Percentiles rank a stretch among this genome's conserved stretches.
These are phyloP conservation scores for Gouania willdenowi DNA, from an alignment of 2,797 vertebrate species.

Conservation along the genomic window DNA sequence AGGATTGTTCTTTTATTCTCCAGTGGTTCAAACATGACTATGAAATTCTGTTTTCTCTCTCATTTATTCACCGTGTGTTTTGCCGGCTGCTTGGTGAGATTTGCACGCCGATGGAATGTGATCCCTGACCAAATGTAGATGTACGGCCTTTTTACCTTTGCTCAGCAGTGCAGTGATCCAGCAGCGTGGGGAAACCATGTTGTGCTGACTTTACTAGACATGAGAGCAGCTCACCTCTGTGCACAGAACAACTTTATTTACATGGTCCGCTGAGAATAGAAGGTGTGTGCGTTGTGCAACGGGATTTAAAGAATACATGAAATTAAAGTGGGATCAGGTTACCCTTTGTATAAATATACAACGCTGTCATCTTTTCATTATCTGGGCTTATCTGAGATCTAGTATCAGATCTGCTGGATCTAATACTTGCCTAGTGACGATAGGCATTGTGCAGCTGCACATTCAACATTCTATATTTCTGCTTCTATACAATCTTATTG, in stretches of 20 bases:
- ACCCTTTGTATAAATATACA: too few species aligned
- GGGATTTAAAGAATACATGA: too few species aligned
- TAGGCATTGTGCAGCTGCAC: too few species aligned
- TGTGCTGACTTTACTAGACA: conserved; percentile 72
- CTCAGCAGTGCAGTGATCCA: conserved; percentile 63
- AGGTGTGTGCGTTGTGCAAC: too few species aligned
- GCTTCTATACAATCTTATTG: too few species aligned
- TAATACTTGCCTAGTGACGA: too few species aligned
- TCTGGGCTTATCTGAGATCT: too few species aligned
- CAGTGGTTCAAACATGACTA: conserved; percentile 36
- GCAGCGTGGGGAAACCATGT: conserved; percentile 55
- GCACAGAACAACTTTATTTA: conserved; percentile 35
- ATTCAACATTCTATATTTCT: too few species aligned
- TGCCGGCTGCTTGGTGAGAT: conserved; percentile 46
- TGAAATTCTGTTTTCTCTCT: conserved; percentile 51
- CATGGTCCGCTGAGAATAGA: conserved; percentile 14
- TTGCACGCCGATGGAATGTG: conserved; percentile 68
- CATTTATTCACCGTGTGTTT: conserved; percentile 43
- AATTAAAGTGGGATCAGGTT: too few species aligned
- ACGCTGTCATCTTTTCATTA: too few species aligned
- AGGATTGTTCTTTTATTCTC: conserved; percentile 25
- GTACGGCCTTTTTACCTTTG: conserved; percentile 65
- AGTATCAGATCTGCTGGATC: too few species aligned
- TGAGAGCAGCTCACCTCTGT: conserved; percentile 25
- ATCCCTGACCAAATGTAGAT: conserved; percentile 72